Percentiles rank a stretch among this genome's conserved stretches.
phyloP scores from a whole-genome alignment of 2,888 invertebrate genomes.

The Drosophila meridionalis region DNA sequence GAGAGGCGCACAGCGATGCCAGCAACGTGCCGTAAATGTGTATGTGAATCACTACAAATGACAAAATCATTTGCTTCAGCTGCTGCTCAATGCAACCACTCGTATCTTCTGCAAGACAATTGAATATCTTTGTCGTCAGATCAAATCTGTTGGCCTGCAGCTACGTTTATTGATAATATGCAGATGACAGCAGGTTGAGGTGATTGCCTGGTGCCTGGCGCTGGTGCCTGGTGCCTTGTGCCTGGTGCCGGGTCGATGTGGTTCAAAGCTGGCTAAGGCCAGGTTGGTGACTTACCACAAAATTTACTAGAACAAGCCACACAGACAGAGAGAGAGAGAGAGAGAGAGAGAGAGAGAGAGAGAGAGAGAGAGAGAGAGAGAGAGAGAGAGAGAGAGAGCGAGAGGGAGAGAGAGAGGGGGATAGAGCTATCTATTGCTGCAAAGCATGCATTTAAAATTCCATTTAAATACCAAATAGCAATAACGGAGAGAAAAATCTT shows the following conservation, averaged over 20 bases:
- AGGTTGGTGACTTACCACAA: slow-evolving; percentile 20
- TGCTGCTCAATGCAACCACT: slow-evolving; percentile 1
- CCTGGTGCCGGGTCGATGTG: not conserved
- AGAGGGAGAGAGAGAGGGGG: not conserved
- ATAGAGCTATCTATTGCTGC: slow-evolving; percentile 1
- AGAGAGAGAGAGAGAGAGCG: not conserved
- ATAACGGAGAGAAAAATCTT: slow-evolving; percentile 30
- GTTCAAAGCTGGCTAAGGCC: not conserved
- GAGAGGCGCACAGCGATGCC: not conserved
- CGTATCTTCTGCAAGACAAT: slow-evolving; percentile 17
- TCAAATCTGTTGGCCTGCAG: slow-evolving; percentile 29
- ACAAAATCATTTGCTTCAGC: slow-evolving; percentile 26
- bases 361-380: not conserved
- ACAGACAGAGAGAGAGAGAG: not conserved
- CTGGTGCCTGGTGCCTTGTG: not conserved
- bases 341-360: not conserved
- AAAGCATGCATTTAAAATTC: slow-evolving; percentile 53
- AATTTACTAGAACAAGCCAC: slow-evolving; percentile 15
- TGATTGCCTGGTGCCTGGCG: not conserved
- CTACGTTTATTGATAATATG: slow-evolving; percentile 49
- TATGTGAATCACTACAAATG: slow-evolving; percentile 19
- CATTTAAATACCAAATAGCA: slow-evolving; percentile 62
- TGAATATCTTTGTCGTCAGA: slow-evolving; percentile 36
- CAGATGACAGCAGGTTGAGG: slow-evolving; percentile 42
- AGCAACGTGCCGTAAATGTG: not conserved